These are phyloP conservation scores for Stenopsyche tienmushanensis DNA, from an alignment of 1,140 invertebrate genomes.

Conservation along the genomic window DNA sequence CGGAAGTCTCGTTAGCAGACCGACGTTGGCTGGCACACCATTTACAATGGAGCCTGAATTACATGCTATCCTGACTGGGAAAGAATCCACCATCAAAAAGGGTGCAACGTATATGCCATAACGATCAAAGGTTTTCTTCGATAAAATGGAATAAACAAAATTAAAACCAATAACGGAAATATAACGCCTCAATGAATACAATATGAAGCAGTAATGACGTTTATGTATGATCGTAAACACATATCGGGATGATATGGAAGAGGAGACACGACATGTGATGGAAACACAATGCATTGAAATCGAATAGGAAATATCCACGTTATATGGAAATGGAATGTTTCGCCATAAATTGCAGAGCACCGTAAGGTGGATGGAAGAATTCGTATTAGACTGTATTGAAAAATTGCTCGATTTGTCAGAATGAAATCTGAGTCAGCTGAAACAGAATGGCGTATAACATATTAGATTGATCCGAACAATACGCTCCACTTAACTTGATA, in stretches of 20 bases:
- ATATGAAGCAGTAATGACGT: background rate
- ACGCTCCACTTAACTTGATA: too few species aligned
- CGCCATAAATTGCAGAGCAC: background rate
- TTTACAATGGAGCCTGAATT: conserved; percentile 11
- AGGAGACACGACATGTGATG: conserved; percentile 2
- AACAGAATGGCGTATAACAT: too few species aligned
- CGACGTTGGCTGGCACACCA: background rate
- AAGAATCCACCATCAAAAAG: background rate
- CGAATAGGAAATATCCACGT: conserved; percentile 14
- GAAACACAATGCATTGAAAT: conserved; percentile 13
- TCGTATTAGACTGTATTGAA: conserved; percentile 1
- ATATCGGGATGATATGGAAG: too few species aligned
- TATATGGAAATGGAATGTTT: conserved; percentile 8
- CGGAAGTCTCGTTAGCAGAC: conserved; percentile 29
- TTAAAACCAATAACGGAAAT: too few species aligned
- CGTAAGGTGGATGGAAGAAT: background rate
- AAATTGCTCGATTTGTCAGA: background rate
- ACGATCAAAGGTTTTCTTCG: too few species aligned
- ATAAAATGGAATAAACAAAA: too few species aligned
- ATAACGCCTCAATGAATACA: background rate
- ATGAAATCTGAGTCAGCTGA: background rate
- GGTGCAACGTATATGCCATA: too few species aligned
- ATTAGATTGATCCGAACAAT: too few species aligned
- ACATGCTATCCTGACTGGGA: background rate
- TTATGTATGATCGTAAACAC: background rate